Percentiles rank a stretch among this genome's conserved stretches.
phyloP scores from a whole-genome alignment of 2,797 vertebrate genomes.

The Rousettus madagascariensis region DNA sequence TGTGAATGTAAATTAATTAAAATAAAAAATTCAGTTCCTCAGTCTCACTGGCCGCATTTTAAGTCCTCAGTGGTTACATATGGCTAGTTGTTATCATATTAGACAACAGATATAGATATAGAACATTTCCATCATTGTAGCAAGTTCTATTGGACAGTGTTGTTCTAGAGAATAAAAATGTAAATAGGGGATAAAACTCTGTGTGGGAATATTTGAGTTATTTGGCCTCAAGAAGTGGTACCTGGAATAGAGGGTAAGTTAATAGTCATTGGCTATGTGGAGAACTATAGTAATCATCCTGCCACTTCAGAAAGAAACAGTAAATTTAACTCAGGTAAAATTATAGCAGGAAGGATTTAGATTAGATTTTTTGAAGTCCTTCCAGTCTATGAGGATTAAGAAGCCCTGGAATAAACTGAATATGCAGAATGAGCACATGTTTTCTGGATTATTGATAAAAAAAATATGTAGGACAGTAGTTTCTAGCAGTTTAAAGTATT shows the following conservation, averaged over 20 bases:
- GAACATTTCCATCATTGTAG: neutral
- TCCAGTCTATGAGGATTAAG: neutral
- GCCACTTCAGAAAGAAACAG: neutral
- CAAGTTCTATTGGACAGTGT: neutral
- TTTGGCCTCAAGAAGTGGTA: neutral
- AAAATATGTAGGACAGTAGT: neutral
- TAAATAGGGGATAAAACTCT: neutral
- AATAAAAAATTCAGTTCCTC: constrained; percentile 35
- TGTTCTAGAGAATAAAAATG: neutral
- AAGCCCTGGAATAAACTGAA: constrained; percentile 21
- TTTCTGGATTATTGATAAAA: neutral
- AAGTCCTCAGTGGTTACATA: neutral
- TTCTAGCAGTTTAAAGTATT: neutral
- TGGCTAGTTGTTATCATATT: neutral
- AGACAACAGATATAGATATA: neutral
- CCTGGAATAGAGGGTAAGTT: neutral
- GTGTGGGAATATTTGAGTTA: neutral
- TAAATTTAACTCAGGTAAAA: neutral
- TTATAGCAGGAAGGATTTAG: neutral
- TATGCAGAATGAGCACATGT: neutral
- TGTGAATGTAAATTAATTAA: constrained; percentile 66
- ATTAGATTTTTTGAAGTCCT: neutral
- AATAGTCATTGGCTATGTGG: neutral
- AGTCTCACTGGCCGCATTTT: constrained; percentile 24
- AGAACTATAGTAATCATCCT: neutral